Percentiles rank a stretch among this genome's conserved stretches.
phyloP scores from a whole-genome alignment of 2,888 invertebrate species.

The Anagyrus pseudococci region DNA sequence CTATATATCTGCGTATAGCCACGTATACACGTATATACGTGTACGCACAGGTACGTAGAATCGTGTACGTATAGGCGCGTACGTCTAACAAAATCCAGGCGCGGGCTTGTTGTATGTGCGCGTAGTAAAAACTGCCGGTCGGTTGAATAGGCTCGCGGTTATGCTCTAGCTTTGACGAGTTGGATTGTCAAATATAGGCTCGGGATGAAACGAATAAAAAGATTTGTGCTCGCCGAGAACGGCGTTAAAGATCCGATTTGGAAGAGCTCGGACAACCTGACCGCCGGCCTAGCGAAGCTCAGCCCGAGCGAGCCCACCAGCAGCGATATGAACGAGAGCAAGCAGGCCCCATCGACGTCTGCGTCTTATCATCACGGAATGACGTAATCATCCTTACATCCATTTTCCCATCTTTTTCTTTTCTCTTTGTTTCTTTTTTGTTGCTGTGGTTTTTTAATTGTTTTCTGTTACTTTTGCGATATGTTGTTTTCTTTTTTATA shows the following conservation, averaged over 20 bases:
- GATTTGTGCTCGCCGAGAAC: slow-evolving; percentile 58
- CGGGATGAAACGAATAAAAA: slow-evolving; percentile 56
- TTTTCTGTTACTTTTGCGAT: no score
- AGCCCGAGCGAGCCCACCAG: slow-evolving; percentile 33
- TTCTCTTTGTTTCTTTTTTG: no score
- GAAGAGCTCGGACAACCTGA: slow-evolving; percentile 57
- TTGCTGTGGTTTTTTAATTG: no score
- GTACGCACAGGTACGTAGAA: no score
- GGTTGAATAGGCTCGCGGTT: no score
- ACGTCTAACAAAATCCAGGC: background rate
- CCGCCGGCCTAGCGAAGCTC: slow-evolving; percentile 47
- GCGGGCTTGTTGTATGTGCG: no score
- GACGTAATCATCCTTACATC: slow-evolving; percentile 30
- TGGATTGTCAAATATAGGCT: slow-evolving; percentile 12
- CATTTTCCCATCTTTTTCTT: no score
- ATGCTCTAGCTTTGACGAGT: no score
- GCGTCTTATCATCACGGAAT: slow-evolving; percentile 29
- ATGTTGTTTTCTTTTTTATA: no score
- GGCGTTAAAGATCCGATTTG: slow-evolving; percentile 55
- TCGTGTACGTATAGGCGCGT: background rate
- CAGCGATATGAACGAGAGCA: background rate
- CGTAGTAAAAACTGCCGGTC: no score
- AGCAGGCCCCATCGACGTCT: background rate
- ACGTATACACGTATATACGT: no score
- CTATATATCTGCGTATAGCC: no score